Evolutionary conservation across 2,113 vertebrate genomes (phyloP), one percentile per base, ranked within the genome.

Genomic region (Proterorhinus semilunaris): DNA sequence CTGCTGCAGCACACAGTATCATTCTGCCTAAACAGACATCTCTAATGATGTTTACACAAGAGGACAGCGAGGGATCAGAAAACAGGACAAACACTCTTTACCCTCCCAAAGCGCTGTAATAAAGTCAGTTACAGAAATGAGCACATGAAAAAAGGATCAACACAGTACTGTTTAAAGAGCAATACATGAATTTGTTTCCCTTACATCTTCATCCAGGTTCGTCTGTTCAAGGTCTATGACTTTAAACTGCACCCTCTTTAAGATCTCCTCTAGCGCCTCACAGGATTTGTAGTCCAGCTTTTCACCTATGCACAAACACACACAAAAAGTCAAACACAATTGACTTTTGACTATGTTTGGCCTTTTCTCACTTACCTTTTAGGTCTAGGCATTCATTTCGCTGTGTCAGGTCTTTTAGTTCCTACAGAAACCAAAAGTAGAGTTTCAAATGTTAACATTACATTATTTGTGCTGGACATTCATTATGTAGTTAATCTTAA

Each of bases 221-320:
- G 97, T 98, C 79, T 97, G 96, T 77, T 98, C 96, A 85, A 98
- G 86, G 70, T 98, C 94, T 13, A 98, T 93, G 1, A 95, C 76
- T 87, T 94, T 96, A 88, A 98, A 98, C 89, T 98, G 96, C 65
- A 98, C 92, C 70, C 97, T 89, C 87, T 98, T 98, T 81, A 98
- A 94, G 81, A 98, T 90, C 77, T 98, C 97, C 52, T 98, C 97
- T 87, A 98, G 88, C 1, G 96, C 95, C 66, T 98, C 97, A 0
- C 96, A 98, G 3, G 95, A 82, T 83, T 93, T 96, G 83, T 95
- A 95, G 88, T 98, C 97, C 21, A 98, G 88, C 89, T 96, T 96
- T 74, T 98, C 96, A 50, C 96, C 96, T 98, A 65, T 50, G 72
- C 36, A 77, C 2, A 52, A 5, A 57, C 15, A 82, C 7, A 71